Evolutionary conservation across 1,140 invertebrate species (phyloP), one percentile per base, ranked within the genome.

Genomic region (Wiebesia pumilae): DNA sequence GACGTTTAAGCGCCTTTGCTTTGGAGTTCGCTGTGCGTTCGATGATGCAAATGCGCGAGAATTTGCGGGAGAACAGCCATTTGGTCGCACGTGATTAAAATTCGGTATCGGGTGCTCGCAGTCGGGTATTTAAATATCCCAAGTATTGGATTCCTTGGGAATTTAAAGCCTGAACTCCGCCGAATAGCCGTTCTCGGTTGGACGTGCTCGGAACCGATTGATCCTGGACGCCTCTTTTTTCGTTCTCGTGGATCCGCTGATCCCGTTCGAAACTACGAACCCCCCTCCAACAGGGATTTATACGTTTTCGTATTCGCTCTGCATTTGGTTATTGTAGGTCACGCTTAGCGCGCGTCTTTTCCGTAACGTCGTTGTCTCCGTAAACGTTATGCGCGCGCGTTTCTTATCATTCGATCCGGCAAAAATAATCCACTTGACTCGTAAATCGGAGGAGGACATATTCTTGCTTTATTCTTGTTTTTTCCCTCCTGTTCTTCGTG

Each of bases 361-460:
- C 19, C 19, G 27, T 79, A 58, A 58, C 77, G 24, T 79, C 77
- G 58, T 51, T 58, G 51, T 30, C 24, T 79, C 30, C 30, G 51
- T 21, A 58, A 79, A 51, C 27, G 54, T 54, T 33, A 19, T 30
- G n/a, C 10, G 10, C 47, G 77, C 30, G 19, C 12, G 43, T 9
- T 30, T 21, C 2, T 79, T 79, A 33, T 58, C 58, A 79, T 79
- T 79, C 51, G 33, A 79, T 54, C 77, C 24, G 19, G 19, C 10
- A 62, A 54, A 27, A 62, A 62, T 7, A 30, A 79, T 79, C 30
- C 14, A 81, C 65, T 81, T 65, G 51, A 65, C 58, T 81, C 65
- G 54, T 35, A 33, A 65, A 81, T 62, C 16, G n/a, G 35, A 38
- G 69, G 35, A 33, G 19, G 69, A 6, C 33, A 14, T 24, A 30